Conservation (phyloP, 2,113 vertebrate species). For the Pimephales promelas region DNA sequence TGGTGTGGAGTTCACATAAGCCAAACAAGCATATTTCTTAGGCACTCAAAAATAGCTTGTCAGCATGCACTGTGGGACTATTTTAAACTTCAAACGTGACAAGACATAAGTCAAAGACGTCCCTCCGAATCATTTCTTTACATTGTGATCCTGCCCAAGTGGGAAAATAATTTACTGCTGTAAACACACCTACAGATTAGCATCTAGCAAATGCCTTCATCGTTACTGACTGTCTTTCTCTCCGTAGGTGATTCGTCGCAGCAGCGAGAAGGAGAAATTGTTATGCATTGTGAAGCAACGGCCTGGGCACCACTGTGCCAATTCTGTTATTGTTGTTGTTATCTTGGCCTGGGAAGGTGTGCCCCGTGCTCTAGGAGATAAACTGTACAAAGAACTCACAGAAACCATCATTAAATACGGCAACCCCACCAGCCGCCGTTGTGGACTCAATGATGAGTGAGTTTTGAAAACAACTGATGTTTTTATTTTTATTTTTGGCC, state of each 20-base stretch:
- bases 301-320: constrained; percentile 91
- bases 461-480: constrained; percentile 60
- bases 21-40: not conserved
- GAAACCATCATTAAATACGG: constrained; percentile 89
- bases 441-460: constrained; percentile 96
- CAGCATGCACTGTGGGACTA: not conserved
- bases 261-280: constrained; percentile 89
- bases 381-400: constrained; percentile 87
- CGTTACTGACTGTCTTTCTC: not conserved
- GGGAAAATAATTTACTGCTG: not conserved
- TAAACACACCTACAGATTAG: not conserved
- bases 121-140: not conserved
- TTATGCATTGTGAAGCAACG: constrained; percentile 92
- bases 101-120: not conserved
- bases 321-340: constrained; percentile 91
- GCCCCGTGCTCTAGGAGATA: constrained; percentile 85
- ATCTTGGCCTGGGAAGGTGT: constrained; percentile 98
- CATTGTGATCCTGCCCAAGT: not conserved
- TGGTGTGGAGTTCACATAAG: not conserved
- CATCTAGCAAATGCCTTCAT: not conserved
- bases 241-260: constrained; percentile 89
- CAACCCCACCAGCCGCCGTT: constrained; percentile 95
- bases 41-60: not conserved
- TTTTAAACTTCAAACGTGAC: not conserved
- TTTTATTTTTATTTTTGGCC: too few relatives aligned